Percentiles rank a stretch among this genome's conserved stretches.
These are phyloP conservation scores for Diloba caeruleocephala DNA, from an alignment of 2,888 invertebrate genomes.

Conservation along the genomic window DNA sequence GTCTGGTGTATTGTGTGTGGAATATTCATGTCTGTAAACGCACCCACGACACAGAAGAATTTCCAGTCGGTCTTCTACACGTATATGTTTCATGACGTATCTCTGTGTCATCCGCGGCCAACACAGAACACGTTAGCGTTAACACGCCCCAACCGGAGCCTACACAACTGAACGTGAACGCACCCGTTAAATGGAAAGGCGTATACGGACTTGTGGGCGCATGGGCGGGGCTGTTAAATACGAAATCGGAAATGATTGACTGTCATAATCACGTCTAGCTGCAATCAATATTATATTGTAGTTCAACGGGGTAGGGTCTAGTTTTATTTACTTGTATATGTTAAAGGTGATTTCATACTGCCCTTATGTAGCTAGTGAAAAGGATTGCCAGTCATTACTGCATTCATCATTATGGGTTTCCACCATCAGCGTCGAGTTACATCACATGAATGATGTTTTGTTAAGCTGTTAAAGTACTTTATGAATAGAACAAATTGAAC, in stretches of 20 bases:
- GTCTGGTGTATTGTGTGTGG: too few species aligned
- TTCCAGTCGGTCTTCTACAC: conserved; percentile 13
- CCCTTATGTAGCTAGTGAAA: conserved; percentile 54
- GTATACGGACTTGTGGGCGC: conserved; percentile 57
- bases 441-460: conserved; percentile 54
- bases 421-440: conserved; percentile 47
- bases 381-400: conserved; percentile 78
- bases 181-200: conserved; percentile 48
- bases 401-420: conserved; percentile 70
- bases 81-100: conserved; percentile 7
- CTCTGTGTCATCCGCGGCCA: conserved; percentile 3
- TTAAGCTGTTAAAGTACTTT: conserved; percentile 32
- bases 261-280: conserved; percentile 60
- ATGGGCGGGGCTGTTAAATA: conserved; percentile 63
- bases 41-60: too few species aligned
- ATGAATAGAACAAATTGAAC: conserved; percentile 25
- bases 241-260: conserved; percentile 70
- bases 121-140: conserved; percentile 29
- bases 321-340: conserved; percentile 35
- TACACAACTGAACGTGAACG: conserved; percentile 32
- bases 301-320: conserved; percentile 25
- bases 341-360: conserved; percentile 43
- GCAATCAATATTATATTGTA: conserved; percentile 32
- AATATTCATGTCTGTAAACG: too few species aligned
- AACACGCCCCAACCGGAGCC: conserved; percentile 27